Percentiles rank a stretch among this genome's conserved stretches.
These are phyloP conservation scores for Malurus alboscapulatus DNA, from an alignment of 2,113 vertebrate species.

Conservation along the genomic window DNA sequence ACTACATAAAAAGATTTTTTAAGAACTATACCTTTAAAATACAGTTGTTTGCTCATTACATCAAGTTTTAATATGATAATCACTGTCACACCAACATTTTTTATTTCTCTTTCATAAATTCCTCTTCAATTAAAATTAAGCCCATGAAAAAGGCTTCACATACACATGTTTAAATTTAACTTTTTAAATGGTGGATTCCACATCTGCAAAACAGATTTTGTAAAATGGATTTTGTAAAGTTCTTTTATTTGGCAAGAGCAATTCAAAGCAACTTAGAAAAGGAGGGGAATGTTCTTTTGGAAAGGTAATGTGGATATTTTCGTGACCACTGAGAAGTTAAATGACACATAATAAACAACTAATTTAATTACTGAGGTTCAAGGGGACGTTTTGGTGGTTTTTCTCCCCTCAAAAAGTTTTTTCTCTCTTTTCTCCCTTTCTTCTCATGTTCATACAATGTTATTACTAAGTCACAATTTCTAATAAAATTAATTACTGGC, in stretches of 20 bases:
- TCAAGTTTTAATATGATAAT: not conserved
- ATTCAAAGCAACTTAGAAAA: conserved; percentile 70
- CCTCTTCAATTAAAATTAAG: not conserved
- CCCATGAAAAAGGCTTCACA: not conserved
- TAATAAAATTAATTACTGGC: not conserved
- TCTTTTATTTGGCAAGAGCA: conserved; percentile 60
- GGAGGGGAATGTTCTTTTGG: conserved; percentile 64
- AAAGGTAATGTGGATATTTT: conserved; percentile 52
- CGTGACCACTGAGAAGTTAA: conserved; percentile 54
- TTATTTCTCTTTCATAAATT: not conserved
- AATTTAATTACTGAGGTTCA: conserved; percentile 7
- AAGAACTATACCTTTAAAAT: not conserved
- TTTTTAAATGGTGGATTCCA: conserved; percentile 67
- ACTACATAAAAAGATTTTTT: not conserved
- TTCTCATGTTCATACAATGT: not conserved
- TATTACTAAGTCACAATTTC: not conserved
- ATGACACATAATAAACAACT: conserved; percentile 37
- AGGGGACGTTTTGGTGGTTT: not conserved
- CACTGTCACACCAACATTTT: not conserved
- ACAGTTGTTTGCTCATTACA: not conserved
- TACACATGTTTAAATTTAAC: conserved; percentile 23
- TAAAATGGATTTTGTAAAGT: conserved; percentile 75
- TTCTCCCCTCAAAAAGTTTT: fast-evolving
- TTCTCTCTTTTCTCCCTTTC: not conserved
- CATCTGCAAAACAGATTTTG: conserved; percentile 87